Base-by-base conservation (phyloP, 2,113 vertebrate species). In the Oncorhynchus clarkii region DNA sequence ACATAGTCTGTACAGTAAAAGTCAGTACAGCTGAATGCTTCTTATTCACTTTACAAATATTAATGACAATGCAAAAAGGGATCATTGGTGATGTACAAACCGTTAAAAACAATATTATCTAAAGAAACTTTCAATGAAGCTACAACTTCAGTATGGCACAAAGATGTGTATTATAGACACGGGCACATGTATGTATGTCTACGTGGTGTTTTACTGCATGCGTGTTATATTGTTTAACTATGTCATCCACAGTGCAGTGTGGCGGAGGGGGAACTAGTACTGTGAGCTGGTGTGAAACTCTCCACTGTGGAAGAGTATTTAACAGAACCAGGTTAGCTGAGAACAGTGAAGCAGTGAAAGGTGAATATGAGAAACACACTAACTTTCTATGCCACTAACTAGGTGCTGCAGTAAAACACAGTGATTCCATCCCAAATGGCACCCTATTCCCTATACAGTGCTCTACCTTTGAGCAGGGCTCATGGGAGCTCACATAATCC, bases 21-120 rank as follows among this genome's bases (percentile, higher is more conserved):
- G 20, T 66, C 62, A 8, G 66, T 18, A 67, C 4, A 74, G n/a
- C 45, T 4, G 7, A 92, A 92, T 92, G 88, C 93, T 93, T 93
- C 7, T 59, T 73, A 86, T 87, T 91, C 90, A 93, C 91, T 90
- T 90, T 92, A 95, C 91, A 93, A 5, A 67, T 27, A 92, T 93
- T 94, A 91, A 92, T 94, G 77, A 72, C 60, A 72, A 62, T 75
- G 29, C 60, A 78, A 81, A 26, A 73, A 57, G 59, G 59, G 59
- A 22, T 62, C n/a, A 62, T 62, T 1, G 5, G 7, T 62, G n/a
- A 22, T 22, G 51, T 54, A 54, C 51, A 54, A 54, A 62, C 59
- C 0, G 13, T 22, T 62, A 22, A 16, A 18, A 54, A 54, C 12
- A 54, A 54, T 14, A 16, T 18, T 54, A 18, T 54, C 51, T 54